Conservation (phyloP, 2,113 vertebrate genomes). For the Coracopsis vasa region DNA sequence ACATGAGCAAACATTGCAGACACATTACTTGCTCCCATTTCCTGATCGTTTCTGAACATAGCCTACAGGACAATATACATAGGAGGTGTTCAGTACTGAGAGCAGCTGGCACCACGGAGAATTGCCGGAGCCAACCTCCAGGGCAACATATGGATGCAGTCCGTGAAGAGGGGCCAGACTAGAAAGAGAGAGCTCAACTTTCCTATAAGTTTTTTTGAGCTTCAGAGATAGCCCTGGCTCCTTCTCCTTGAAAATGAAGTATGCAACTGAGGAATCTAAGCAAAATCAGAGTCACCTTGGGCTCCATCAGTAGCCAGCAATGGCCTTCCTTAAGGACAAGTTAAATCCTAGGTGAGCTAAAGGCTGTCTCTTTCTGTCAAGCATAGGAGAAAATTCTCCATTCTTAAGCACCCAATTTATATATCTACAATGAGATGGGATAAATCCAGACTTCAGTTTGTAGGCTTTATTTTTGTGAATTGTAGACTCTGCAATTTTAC, state of each 20-base stretch:
- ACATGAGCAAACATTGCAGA: background rate
- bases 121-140: background rate
- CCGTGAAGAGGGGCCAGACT: background rate
- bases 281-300: background rate
- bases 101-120: background rate
- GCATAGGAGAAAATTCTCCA: background rate
- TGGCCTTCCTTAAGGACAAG: background rate
- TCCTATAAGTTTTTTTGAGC: background rate
- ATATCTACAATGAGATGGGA: background rate
- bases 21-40: background rate
- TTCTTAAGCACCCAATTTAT: background rate
- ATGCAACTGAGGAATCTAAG: background rate
- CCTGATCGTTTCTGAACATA: background rate
- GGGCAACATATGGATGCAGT: background rate
- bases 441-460: background rate
- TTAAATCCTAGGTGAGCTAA: background rate
- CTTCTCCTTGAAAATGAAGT: background rate
- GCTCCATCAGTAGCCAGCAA: background rate
- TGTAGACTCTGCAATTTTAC: slow-evolving; percentile 4
- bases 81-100: background rate
- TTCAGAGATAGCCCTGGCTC: background rate
- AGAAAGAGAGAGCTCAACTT: background rate
- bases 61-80: background rate
- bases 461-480: background rate
- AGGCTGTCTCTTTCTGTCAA: background rate